phyloP scores from a whole-genome alignment of 2,797 vertebrate genomes.

The Natrix natrix region DNA sequence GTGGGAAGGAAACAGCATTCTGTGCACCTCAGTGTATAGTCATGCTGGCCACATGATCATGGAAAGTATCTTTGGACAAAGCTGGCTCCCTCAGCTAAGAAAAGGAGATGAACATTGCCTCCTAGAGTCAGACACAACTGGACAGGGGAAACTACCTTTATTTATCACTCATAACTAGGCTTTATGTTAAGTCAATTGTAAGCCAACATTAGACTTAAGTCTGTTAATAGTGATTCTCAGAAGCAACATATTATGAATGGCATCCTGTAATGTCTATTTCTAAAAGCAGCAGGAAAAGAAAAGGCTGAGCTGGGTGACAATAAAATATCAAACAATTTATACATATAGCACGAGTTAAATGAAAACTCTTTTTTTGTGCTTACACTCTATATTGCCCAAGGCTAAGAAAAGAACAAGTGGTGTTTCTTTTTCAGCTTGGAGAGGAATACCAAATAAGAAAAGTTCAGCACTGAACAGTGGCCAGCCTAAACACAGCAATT shows the following conservation, averaged over 20 bases:
- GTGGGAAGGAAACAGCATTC: not conserved
- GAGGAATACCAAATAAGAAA: not conserved
- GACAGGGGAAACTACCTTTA: not conserved
- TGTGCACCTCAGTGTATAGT: not conserved
- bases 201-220: not conserved
- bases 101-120: not conserved
- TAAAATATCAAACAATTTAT: not conserved
- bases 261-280: not conserved
- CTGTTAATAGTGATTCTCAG: not conserved
- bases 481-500: not conserved
- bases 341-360: not conserved
- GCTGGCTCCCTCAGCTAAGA: not conserved
- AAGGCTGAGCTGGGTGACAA: not conserved
- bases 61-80: not conserved
- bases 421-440: not conserved
- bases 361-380: not conserved
- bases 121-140: not conserved
- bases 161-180: not conserved
- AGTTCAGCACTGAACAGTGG: not conserved
- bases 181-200: not conserved
- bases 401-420: not conserved
- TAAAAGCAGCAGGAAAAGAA: not conserved
- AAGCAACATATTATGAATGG: not conserved
- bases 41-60: not conserved
- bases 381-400: not conserved